Evolutionary conservation across 2,888 invertebrate genomes (phyloP), one percentile per base, ranked within the genome.

Genomic region (Corbicula japonica): DNA sequence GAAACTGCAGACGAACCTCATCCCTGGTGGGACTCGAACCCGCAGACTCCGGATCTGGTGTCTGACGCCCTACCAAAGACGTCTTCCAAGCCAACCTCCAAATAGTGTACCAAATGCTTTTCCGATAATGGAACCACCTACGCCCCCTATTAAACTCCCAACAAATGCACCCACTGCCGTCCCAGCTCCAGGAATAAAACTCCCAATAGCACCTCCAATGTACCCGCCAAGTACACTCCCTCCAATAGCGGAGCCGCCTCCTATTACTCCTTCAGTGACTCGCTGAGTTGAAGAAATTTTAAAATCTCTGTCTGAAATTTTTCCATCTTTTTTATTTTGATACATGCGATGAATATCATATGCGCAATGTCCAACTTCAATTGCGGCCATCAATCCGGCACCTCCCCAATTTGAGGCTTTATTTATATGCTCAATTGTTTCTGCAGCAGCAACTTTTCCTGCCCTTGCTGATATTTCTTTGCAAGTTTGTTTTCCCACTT

Each of bases 121-220:
- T 1, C 32, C 34, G 1, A 52, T 34, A n/a, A n/a, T n/a, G n/a
- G n/a, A n/a, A n/a, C n/a, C n/a, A n/a, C n/a, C n/a, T n/a, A 60
- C 60, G 52, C 74, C 44, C 12, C 74, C 74, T n/a, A 74, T 12
- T 30, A 68, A 35, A 6, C 41, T 52, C 21, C 74, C 74, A 35
- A 52, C 18, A 30, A n/a, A n/a, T n/a, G n/a, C n/a, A n/a, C n/a
- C n/a, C n/a, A n/a, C n/a, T n/a, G 61, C 52, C 12, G 48, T 61
- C 2, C 74, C 74, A 10, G 60, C n/a, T n/a, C 21, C 60, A 0
- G 61, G 26, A n/a, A 60, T 26, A 5, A 46, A 35, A 23, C 52
- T 66, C 28, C 74, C 74, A 44, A 74, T 44, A 15, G 52, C 46
- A 30, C 52, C 38, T 54, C 63, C 58, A 3, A 56, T 23, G 3